Evolutionary conservation across 2,888 invertebrate species (phyloP).

Genomic region (Rotaria socialis): DNA sequence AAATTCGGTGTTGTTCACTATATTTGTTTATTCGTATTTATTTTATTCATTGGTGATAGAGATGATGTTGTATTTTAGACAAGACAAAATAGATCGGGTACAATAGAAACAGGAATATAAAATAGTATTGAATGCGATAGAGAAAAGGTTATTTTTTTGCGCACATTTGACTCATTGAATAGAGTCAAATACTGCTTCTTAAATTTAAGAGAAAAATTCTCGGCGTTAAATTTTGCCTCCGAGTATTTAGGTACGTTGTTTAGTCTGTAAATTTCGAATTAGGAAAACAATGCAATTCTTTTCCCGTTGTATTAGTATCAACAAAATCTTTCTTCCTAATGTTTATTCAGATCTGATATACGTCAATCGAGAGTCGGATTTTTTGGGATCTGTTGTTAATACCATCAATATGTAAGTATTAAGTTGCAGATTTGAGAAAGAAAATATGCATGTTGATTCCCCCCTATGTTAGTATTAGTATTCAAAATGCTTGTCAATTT

Average conservation of each 20-base stretch:
- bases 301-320: too few species aligned
- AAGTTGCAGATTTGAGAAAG: not conserved
- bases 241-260: too few species aligned
- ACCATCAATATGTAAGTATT: not conserved
- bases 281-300: too few species aligned
- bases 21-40: not conserved
- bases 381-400: not conserved
- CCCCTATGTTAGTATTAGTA: not conserved
- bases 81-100: not conserved
- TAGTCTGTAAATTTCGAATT: too few species aligned
- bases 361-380: not conserved
- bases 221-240: too few species aligned
- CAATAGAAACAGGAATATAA: too few species aligned
- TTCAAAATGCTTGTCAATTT: not conserved
- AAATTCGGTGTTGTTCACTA: not conserved
- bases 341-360: not conserved
- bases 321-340: not conserved
- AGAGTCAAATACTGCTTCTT: not conserved
- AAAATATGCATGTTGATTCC: not conserved
- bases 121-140: not conserved
- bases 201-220: not conserved
- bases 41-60: not conserved
- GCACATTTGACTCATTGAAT: too few species aligned
- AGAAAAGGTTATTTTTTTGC: not conserved
- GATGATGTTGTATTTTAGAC: not conserved